Percentiles rank a stretch among this genome's conserved stretches.
Conservation (phyloP, 35 echinoderm and acorn worm species). For the Ophioderma brevispina region DNA sequence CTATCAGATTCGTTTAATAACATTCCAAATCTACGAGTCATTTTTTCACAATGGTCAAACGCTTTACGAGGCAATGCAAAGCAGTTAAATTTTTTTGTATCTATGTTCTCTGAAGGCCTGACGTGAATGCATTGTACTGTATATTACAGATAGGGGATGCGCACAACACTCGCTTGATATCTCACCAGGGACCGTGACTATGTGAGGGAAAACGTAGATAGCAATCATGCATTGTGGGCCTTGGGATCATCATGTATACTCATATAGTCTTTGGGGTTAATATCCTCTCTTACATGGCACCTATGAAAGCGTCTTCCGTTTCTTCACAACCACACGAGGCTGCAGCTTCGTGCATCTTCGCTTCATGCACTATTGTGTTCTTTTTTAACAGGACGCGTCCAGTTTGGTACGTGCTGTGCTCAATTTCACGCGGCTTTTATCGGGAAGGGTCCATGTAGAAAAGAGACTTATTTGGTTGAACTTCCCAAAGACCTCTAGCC, state of each 20-base stretch:
- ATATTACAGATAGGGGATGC: neutral
- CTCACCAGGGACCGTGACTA: neutral
- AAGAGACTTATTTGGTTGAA: too few species aligned
- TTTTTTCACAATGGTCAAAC: neutral
- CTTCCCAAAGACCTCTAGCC: too few species aligned
- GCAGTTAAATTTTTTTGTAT: neutral
- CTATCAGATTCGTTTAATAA: conserved; percentile 14
- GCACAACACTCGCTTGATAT: neutral
- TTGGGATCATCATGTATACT: neutral
- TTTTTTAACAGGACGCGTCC: too few species aligned
- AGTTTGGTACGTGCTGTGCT: too few species aligned
- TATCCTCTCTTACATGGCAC: neutral
- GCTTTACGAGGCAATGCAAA: neutral
- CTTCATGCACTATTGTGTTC: too few species aligned
- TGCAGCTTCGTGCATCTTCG: too few species aligned
- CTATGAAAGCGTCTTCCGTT: neutral
- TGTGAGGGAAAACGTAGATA: neutral
- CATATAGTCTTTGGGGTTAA: neutral
- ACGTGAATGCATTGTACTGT: neutral
- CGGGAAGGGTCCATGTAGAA: too few species aligned
- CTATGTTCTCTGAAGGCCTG: neutral
- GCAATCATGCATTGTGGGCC: neutral
- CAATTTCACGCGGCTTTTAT: too few species aligned
- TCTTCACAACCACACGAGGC: too few species aligned
- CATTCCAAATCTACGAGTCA: neutral